Percentiles rank a stretch among this genome's conserved stretches.
Conservation (phyloP, 2,113 vertebrate genomes). For the Tylochromis polylepis region DNA sequence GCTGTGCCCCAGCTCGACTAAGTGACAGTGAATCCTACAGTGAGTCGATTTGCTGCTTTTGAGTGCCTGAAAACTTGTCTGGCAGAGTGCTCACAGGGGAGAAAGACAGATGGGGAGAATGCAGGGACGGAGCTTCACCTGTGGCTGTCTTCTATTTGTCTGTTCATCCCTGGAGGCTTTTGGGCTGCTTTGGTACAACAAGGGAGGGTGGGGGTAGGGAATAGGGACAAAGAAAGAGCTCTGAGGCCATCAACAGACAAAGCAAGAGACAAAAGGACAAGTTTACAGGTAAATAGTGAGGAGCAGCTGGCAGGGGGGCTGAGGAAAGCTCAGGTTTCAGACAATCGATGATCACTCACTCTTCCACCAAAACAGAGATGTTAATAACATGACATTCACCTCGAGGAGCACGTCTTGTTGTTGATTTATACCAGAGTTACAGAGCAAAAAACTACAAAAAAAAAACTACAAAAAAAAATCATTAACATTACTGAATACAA, state of each 20-base stretch:
- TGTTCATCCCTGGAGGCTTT: slow-evolving; percentile 60
- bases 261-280: slow-evolving; percentile 45
- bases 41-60: slow-evolving; percentile 66
- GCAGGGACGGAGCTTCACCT: slow-evolving; percentile 46
- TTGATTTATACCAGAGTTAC: background rate
- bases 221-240: slow-evolving; percentile 22
- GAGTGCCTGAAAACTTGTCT: slow-evolving; percentile 64
- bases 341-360: slow-evolving; percentile 24
- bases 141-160: slow-evolving; percentile 63
- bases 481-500: background rate
- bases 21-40: slow-evolving; percentile 64
- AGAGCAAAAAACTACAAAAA: background rate
- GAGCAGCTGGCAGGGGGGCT: slow-evolving; percentile 37
- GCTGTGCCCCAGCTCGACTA: slow-evolving; percentile 44
- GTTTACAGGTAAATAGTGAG: slow-evolving; percentile 65
- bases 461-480: background rate
- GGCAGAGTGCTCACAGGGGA: slow-evolving; percentile 57
- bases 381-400: background rate
- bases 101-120: slow-evolving; percentile 41
- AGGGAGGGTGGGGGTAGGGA: slow-evolving; percentile 1
- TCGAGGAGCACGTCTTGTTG: background rate
- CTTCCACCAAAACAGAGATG: slow-evolving; percentile 26
- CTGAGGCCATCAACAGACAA: slow-evolving; percentile 34
- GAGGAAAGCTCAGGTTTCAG: slow-evolving; percentile 44
- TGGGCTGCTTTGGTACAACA: slow-evolving; percentile 58